These are phyloP conservation scores for Sphyrna mokarran DNA, from an alignment of 2,113 vertebrate species.

Conservation along the genomic window DNA sequence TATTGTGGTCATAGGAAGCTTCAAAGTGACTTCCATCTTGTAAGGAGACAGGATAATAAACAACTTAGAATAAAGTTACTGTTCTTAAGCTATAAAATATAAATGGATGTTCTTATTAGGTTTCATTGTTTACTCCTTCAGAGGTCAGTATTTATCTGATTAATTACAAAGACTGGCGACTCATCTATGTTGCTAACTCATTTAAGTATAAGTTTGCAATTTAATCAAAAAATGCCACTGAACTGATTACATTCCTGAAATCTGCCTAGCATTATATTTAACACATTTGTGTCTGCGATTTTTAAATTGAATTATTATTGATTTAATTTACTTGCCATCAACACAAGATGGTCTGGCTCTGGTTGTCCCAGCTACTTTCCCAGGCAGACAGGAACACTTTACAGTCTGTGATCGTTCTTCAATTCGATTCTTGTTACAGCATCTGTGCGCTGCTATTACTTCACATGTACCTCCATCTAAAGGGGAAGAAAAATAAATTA, in stretches of 20 bases:
- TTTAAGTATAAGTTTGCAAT: slow-evolving; percentile 3
- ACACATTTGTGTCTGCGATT: slow-evolving; percentile 13
- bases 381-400: slow-evolving; percentile 97
- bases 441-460: slow-evolving; percentile 96
- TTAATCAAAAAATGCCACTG: neutral
- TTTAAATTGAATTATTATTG: slow-evolving; percentile 37
- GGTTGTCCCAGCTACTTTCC: slow-evolving; percentile 96
- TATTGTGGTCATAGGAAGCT: neutral
- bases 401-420: slow-evolving; percentile 98
- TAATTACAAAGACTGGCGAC: slow-evolving; percentile 1
- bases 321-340: slow-evolving; percentile 71
- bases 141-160: slow-evolving; percentile 23
- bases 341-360: slow-evolving; percentile 97
- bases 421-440: slow-evolving; percentile 98
- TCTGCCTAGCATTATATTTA: slow-evolving; percentile 13
- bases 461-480: slow-evolving; percentile 97
- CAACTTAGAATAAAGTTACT: slow-evolving; percentile 5
- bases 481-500: slow-evolving; percentile 50
- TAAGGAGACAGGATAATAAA: neutral
- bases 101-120: neutral
- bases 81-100: neutral
- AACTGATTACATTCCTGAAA: neutral
- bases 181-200: slow-evolving; percentile 13
- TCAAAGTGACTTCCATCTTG: slow-evolving; percentile 14
- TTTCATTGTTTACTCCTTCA: neutral